Base-by-base conservation (phyloP, 2,113 vertebrate genomes). In the Miniopterus natalensis region DNA sequence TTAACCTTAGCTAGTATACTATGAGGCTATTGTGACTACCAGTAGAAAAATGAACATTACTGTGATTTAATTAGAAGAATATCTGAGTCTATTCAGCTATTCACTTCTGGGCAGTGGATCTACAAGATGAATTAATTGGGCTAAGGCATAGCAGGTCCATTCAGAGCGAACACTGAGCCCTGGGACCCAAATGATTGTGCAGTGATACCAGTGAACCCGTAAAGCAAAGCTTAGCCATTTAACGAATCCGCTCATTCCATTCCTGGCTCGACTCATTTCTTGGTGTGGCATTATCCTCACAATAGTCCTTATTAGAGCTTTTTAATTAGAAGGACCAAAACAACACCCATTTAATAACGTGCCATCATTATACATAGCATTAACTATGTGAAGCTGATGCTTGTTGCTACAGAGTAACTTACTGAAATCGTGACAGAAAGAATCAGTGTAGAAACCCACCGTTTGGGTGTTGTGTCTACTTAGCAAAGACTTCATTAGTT, bases 1-100 rank as follows among this genome's bases (percentile, higher is more conserved):
- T 57, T 89, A 75, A 71, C 27, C 17, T 59, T 61, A 65, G 21
- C 55, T 59, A n/a, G 36, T 63, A 42, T 36, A 66, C 74, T 86
- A 2, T 89, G 57, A 57, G 27, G 40, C 57, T 90, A 66, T 53
- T 95, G 71, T 94, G n/a, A 42, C 70, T 66, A 45, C n/a, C 25
- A 47, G 8, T 27, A 47, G 79, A 84, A 90, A 84, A 25, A 20
- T 55, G 23, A 36, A 20, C 75, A 66, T 92, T 40, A 4, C 70
- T 92, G 6, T 90, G 65, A 94, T 88, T 92, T 96, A 92, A 84
- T 70, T 90, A 79, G 87, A 89, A 93, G 49, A 84, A 15, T 49
- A 42, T 73, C 27, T 93, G 81, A 89, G 51, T 65, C 87, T 87
- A 2, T 85, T 74, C 6, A 27, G 21, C 53, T 68, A 31, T 70